phyloP scores from a whole-genome alignment of 2,797 vertebrate species.

The Hafferia zeledoni region DNA sequence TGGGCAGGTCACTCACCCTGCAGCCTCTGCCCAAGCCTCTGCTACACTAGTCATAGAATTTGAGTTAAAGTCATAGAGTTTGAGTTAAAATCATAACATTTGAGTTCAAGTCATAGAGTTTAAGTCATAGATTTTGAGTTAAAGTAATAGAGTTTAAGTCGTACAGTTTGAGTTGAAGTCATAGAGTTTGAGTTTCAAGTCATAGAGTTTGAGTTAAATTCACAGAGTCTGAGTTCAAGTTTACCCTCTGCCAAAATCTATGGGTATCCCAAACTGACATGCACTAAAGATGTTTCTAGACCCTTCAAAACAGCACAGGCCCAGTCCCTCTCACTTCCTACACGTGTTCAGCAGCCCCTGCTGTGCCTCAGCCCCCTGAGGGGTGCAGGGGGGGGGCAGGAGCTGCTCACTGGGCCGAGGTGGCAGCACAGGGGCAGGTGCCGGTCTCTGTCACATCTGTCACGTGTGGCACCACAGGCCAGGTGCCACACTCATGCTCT shows the following conservation, averaged over 20 bases:
- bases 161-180: neutral
- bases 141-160: neutral
- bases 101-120: too few relatives aligned
- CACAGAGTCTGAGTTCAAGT: too few relatives aligned
- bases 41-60: neutral
- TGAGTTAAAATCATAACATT: too few relatives aligned
- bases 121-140: too few relatives aligned
- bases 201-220: too few relatives aligned
- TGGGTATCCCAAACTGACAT: neutral
- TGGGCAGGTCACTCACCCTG: neutral
- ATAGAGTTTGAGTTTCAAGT: too few relatives aligned
- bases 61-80: too few relatives aligned
- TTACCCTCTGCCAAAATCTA: neutral
- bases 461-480: neutral
- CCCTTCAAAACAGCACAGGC: neutral
- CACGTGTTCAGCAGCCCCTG: rapidly evolving
- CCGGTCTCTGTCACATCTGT: neutral
- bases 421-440: neutral
- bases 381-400: neutral
- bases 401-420: neutral
- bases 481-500: rapidly evolving
- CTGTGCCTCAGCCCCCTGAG: neutral
- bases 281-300: neutral
- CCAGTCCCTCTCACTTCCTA: rapidly evolving
- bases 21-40: neutral